These are phyloP conservation scores for Micoletzkya japonica DNA, from an alignment of 2,888 invertebrate species.

Conservation along the genomic window DNA sequence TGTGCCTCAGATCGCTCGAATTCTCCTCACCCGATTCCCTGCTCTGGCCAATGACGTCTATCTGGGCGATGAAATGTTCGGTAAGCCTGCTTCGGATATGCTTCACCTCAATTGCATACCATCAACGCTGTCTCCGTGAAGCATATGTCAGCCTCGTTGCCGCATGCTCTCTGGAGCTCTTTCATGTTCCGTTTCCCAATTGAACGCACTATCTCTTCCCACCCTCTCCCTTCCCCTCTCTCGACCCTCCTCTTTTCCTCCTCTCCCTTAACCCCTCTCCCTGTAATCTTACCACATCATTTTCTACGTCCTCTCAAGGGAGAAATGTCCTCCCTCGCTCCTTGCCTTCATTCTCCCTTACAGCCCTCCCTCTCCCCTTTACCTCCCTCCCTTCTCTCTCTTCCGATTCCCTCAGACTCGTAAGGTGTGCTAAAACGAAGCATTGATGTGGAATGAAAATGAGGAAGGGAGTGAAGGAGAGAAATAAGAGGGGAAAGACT, in stretches of 20 bases:
- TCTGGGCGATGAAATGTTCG: constrained; percentile 94
- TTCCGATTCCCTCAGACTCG: constrained; percentile 1
- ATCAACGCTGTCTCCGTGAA: background rate
- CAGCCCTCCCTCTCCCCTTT: constrained; percentile 26
- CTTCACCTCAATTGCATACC: background rate
- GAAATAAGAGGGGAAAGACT: background rate
- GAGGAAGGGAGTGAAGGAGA: background rate
- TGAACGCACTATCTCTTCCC: background rate
- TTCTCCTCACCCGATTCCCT: constrained; percentile 71
- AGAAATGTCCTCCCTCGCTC: too few species aligned
- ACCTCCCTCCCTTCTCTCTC: constrained; percentile 5
- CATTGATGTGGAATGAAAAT: background rate
- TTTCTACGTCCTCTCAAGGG: background rate
- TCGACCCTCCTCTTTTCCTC: constrained; percentile 7
- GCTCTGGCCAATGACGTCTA: constrained; percentile 88
- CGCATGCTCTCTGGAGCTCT: background rate
- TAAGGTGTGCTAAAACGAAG: constrained; percentile 11
- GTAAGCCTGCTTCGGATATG: too few species aligned
- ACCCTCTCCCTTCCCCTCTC: background rate
- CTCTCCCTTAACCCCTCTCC: constrained; percentile 13
- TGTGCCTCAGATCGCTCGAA: constrained; percentile 79
- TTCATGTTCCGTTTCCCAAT: background rate
- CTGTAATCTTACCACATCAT: background rate
- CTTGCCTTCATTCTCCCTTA: too few species aligned
- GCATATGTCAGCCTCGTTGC: background rate